Evolutionary conservation across 1,140 invertebrate species (phyloP), one percentile per base, ranked within the genome.

Genomic region (Drosophila orena): DNA sequence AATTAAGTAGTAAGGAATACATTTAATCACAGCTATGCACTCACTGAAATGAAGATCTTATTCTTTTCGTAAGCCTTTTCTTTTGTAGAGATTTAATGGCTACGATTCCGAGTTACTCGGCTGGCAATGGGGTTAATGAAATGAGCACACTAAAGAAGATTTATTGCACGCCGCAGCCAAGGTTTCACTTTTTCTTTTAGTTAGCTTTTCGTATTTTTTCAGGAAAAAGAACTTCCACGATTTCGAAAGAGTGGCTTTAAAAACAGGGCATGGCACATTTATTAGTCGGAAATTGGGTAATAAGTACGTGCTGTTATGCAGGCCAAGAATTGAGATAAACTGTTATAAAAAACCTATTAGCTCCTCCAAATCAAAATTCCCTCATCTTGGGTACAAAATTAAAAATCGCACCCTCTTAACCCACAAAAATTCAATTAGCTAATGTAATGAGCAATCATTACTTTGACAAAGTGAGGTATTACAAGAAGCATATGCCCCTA

Each of bases 91-190:
- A 78, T 85, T 70, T 74, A 54, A 58, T 70, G 60, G 34, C 22
- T 30, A 42, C 76, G 81, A 88, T 88, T 71, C 38, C 15, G 72
- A 70, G 50, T 66, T 60, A 42, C 79, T 54, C 10, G 37, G 37
- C 68, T 46, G 44, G 54, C 69, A 83, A 81, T 81, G 81, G 59
- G 81, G 81, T 81, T 86, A 86, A 81, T 78, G 74, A 77, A 83
- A 79, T 74, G 78, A 52, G 73, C 56, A 53, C 72, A 75, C 40
- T 49, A 27, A 78, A 68, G 70, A 79, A 81, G 83, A 88, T 88
- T 88, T 89, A 89, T 88, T 79, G 66, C 84, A 66, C 79, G 59
- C 58, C 73, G 57, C 64, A 54, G 55, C 24, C 50, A 15, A 64
- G 71, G 72, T 88, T 88, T 88, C 84, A 88, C 83, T 88, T 88